A percentile compares a stretch with the other conserved stretches of the same genome.
These are phyloP conservation scores for Parazoanthus swiftii DNA, from an alignment of 92 coral and sea anemone species.

Conservation along the genomic window DNA sequence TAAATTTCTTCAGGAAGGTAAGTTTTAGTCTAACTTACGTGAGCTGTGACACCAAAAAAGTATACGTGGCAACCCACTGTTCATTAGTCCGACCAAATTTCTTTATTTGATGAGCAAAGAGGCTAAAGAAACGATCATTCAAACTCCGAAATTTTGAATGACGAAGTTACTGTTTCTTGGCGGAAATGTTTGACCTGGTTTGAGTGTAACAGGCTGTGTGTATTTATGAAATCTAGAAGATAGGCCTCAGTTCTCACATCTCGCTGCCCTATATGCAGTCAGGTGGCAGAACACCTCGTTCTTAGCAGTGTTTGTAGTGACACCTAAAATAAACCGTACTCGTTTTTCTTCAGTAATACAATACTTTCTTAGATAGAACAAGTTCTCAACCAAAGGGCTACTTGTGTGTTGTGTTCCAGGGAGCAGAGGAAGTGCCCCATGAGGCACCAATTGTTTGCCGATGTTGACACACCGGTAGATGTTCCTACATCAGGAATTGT, in stretches of 20 bases:
- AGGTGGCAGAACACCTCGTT: not conserved
- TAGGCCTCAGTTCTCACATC: not conserved
- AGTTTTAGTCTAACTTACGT: no score
- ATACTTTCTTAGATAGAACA: not conserved
- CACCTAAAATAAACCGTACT: not conserved
- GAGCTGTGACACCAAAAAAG: no score
- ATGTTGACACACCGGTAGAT: constrained; percentile 68
- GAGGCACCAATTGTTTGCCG: constrained; percentile 71
- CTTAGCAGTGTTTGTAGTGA: not conserved
- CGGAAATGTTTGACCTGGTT: not conserved
- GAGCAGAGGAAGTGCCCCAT: constrained; percentile 48
- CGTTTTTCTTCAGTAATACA: not conserved
- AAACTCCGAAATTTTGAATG: no score
- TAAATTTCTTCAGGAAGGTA: no score
- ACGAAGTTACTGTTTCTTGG: no score
- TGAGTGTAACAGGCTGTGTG: not conserved
- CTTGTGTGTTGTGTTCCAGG: constrained; percentile 33
- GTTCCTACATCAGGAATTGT: constrained; percentile 88
- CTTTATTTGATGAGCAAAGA: no score
- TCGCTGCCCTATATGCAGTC: not conserved
- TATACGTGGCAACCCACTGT: no score
- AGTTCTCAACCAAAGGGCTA: not conserved
- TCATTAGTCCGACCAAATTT: no score
- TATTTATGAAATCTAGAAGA: not conserved
- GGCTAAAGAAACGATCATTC: no score